Conservation (phyloP, 2,113 vertebrate genomes). For the Hassar affinis region DNA sequence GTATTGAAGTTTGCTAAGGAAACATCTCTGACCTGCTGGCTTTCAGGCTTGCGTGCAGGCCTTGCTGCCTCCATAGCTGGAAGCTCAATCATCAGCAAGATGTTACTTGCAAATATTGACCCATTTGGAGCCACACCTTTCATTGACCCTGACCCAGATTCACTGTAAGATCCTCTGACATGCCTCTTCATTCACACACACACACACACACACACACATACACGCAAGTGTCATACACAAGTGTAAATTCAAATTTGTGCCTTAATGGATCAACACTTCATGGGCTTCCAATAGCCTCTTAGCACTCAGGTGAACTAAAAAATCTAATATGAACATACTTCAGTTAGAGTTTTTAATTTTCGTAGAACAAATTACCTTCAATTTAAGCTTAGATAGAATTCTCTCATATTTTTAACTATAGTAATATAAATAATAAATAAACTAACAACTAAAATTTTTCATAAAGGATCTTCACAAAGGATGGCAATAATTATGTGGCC, state of each 20-base stretch:
- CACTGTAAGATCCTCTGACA: constrained; percentile 78
- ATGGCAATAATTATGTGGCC: neutral
- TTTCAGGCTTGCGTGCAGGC: constrained; percentile 87
- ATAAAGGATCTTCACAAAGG: neutral
- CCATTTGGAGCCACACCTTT: constrained; percentile 94
- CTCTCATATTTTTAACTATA: neutral
- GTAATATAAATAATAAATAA: too few relatives aligned
- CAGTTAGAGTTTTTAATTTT: neutral
- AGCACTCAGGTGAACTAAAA: neutral
- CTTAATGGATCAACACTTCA: neutral
- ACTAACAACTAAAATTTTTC: too few relatives aligned
- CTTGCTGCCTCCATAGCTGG: constrained; percentile 96
- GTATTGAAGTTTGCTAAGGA: neutral
- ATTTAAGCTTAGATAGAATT: neutral
- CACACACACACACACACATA: neutral
- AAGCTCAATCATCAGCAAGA: constrained; percentile 99
- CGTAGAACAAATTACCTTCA: neutral
- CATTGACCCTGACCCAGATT: constrained; percentile 94
- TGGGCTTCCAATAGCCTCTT: neutral
- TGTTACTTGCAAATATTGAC: constrained; percentile 96
- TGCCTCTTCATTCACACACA: neutral
- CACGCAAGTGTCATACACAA: neutral
- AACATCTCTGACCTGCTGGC: constrained; percentile 32
- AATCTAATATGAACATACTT: neutral
- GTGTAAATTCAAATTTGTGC: neutral